Evolutionary conservation across 2,113 vertebrate genomes (phyloP).

Genomic region (Rynchops niger): DNA sequence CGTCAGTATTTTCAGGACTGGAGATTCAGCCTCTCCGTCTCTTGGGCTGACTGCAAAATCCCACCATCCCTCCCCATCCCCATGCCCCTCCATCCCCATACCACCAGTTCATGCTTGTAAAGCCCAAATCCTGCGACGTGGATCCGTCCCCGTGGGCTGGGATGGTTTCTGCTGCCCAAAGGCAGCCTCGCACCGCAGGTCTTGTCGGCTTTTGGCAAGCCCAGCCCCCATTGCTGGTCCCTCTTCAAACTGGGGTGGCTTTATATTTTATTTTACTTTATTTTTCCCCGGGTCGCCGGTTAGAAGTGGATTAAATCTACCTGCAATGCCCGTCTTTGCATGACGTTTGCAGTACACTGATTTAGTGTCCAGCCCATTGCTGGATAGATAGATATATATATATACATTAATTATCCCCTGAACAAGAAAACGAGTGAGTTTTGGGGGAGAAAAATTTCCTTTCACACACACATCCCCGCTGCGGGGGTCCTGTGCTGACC

Average conservation of each 20-base stretch:
- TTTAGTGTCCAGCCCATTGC: not conserved
- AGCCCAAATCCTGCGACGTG: not conserved
- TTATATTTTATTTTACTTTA: not conserved
- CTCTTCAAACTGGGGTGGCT: not conserved
- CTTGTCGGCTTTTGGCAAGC: not conserved
- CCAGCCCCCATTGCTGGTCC: not conserved
- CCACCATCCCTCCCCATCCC: not conserved
- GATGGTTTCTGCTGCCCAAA: not conserved
- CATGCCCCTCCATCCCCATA: not conserved
- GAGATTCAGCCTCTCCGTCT: not conserved
- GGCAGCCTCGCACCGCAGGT: not conserved
- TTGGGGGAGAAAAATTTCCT: not conserved
- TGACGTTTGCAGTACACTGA: not conserved
- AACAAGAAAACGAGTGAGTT: not conserved
- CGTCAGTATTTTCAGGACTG: not conserved
- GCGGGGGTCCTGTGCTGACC: not conserved
- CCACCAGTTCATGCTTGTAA: not conserved
- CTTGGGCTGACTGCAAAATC: not conserved
- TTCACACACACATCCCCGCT: accelerated
- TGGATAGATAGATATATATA: not conserved
- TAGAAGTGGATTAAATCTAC: not conserved
- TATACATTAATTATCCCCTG: not conserved
- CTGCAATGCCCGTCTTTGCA: not conserved
- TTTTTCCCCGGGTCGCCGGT: not conserved
- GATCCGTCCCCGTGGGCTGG: not conserved